These are phyloP conservation scores for Sminthurinus aureus DNA, from an alignment of 2,888 invertebrate genomes.

Conservation along the genomic window DNA sequence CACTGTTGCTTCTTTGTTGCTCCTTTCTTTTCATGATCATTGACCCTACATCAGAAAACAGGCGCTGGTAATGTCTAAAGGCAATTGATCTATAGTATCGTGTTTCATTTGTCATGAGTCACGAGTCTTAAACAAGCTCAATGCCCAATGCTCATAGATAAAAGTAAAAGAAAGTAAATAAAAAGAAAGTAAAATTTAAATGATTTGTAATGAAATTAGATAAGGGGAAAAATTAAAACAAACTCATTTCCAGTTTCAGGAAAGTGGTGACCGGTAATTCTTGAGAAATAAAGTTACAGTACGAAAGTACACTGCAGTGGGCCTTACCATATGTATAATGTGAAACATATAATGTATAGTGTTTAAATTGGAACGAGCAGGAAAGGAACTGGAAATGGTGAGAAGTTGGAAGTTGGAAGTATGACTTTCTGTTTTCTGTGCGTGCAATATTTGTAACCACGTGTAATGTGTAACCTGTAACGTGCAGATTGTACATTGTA, in stretches of 20 bases:
- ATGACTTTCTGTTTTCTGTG: neutral
- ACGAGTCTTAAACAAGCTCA: too few relatives aligned
- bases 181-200: neutral
- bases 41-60: too few relatives aligned
- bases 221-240: neutral
- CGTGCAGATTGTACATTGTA: too few relatives aligned
- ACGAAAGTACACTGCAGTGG: neutral
- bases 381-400: neutral
- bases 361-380: neutral
- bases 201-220: neutral
- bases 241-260: conserved; percentile 5
- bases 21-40: too few relatives aligned
- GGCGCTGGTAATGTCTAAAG: too few relatives aligned
- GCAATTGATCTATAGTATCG: too few relatives aligned
- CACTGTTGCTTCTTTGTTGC: too few relatives aligned
- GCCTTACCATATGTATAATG: too few relatives aligned
- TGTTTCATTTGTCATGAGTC: too few relatives aligned
- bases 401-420: neutral
- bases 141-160: too few relatives aligned
- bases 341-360: neutral
- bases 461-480: too few relatives aligned
- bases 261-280: too few relatives aligned
- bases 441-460: neutral
- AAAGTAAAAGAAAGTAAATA: neutral
- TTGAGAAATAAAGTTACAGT: neutral